Evolutionary conservation across 2,888 invertebrate genomes (phyloP).

Genomic region (Cacoxenus indagator): DNA sequence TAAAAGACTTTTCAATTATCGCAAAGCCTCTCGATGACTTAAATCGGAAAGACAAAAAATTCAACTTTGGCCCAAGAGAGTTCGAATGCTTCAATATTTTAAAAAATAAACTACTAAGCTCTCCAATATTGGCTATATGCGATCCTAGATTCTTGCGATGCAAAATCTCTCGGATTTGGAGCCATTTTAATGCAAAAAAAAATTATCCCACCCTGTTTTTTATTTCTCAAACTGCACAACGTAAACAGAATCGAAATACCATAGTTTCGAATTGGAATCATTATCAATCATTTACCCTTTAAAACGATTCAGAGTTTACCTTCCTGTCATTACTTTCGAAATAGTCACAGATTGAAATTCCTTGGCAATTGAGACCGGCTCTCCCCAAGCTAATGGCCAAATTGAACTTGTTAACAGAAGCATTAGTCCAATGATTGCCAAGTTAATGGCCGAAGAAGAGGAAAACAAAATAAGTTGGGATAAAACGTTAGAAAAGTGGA

Average conservation of each 20-base stretch:
- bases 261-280: constrained; percentile 60
- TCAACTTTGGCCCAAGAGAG: constrained; percentile 29
- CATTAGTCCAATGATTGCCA: neutral
- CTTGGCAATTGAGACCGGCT: neutral
- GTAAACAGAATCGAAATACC: constrained; percentile 48
- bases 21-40: constrained; percentile 31
- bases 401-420: neutral
- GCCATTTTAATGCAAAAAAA: constrained; percentile 57
- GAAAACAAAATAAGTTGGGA: neutral
- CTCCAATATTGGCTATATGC: neutral
- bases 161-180: constrained; percentile 54
- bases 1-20: constrained; percentile 30
- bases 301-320: neutral
- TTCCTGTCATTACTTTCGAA: neutral
- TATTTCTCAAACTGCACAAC: constrained; percentile 58
- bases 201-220: constrained; percentile 51
- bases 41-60: constrained; percentile 30
- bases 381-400: constrained; percentile 1
- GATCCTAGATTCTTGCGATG: constrained; percentile 46
- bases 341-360: neutral
- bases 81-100: constrained; percentile 28
- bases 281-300: constrained; percentile 30
- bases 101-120: constrained; percentile 23
- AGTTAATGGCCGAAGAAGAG: neutral
- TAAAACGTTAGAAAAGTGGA: constrained; percentile 2